phyloP scores from a whole-genome alignment of 2,888 invertebrate species.

The Lasioglossum calceatum region DNA sequence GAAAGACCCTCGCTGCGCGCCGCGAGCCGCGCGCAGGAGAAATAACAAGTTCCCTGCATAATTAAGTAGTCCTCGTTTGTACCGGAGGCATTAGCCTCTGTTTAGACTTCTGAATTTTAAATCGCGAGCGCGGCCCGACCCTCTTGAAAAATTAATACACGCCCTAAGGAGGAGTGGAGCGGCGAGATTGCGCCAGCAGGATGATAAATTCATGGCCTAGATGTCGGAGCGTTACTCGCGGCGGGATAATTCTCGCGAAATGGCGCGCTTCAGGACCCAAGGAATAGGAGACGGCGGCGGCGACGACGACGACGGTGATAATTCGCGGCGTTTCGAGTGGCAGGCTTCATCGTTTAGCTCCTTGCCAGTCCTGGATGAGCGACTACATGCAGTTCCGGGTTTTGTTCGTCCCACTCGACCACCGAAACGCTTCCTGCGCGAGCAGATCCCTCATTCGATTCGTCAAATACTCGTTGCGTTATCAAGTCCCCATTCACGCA shows the following conservation, averaged over 20 bases:
- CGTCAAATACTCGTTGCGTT: neutral
- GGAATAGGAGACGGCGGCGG: neutral
- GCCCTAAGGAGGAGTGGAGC: slow-evolving; percentile 34
- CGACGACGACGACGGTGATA: slow-evolving; percentile 15
- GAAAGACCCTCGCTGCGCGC: neutral
- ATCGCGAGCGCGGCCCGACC: slow-evolving; percentile 19
- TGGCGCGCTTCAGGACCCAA: slow-evolving; percentile 19
- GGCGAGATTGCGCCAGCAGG: slow-evolving; percentile 37
- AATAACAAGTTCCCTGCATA: neutral
- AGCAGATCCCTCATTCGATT: neutral
- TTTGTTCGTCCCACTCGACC: neutral
- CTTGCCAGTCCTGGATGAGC: neutral
- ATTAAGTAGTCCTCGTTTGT: slow-evolving; percentile 38
- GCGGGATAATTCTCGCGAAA: slow-evolving; percentile 17
- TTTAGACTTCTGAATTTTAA: slow-evolving; percentile 48
- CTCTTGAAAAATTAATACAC: slow-evolving; percentile 46
- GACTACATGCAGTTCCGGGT: neutral
- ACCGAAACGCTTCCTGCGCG: neutral
- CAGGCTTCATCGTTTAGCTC: neutral
- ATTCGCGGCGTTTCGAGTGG: slow-evolving; percentile 26
- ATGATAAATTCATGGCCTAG: slow-evolving; percentile 51
- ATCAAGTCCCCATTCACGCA: neutral
- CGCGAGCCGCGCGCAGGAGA: neutral
- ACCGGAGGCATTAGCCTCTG: slow-evolving; percentile 36
- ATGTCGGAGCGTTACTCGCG: slow-evolving; percentile 26